A percentile compares a stretch with the other conserved stretches of the same genome.
Evolutionary conservation across 2,113 vertebrate genomes (phyloP).

Genomic region (Platycercus adscitus): DNA sequence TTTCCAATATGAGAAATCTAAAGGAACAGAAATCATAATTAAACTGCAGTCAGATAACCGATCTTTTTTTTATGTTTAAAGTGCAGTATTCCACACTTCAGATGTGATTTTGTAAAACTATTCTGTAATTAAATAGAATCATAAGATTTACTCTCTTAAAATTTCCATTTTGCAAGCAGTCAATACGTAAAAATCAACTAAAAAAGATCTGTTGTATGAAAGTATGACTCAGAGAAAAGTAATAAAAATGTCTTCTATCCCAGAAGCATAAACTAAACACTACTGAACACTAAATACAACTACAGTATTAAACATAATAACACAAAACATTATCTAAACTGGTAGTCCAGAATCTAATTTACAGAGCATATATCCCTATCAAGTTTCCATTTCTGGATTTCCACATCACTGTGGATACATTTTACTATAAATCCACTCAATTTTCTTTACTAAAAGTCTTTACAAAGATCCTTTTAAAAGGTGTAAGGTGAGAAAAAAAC

Average conservation of each 20-base stretch:
- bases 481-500: background rate
- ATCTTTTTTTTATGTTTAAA: background rate
- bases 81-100: background rate
- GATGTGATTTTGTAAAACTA: background rate
- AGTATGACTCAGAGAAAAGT: background rate
- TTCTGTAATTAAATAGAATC: background rate
- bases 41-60: background rate
- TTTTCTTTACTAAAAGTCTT: background rate
- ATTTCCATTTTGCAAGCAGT: background rate
- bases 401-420: background rate
- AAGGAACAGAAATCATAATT: slow-evolving; percentile 4
- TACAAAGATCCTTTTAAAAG: background rate
- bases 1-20: slow-evolving; percentile 96
- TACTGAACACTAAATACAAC: background rate
- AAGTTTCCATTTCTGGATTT: background rate
- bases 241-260: background rate
- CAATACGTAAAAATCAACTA: background rate
- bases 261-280: background rate
- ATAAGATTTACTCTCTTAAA: background rate
- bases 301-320: background rate
- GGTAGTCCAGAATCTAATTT: background rate
- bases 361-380: background rate
- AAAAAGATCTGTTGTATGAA: background rate
- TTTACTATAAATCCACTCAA: background rate
- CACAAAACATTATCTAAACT: background rate